These are phyloP conservation scores for Thaumetopoea pityocampa DNA, from an alignment of 1,140 invertebrate genomes.

Conservation along the genomic window DNA sequence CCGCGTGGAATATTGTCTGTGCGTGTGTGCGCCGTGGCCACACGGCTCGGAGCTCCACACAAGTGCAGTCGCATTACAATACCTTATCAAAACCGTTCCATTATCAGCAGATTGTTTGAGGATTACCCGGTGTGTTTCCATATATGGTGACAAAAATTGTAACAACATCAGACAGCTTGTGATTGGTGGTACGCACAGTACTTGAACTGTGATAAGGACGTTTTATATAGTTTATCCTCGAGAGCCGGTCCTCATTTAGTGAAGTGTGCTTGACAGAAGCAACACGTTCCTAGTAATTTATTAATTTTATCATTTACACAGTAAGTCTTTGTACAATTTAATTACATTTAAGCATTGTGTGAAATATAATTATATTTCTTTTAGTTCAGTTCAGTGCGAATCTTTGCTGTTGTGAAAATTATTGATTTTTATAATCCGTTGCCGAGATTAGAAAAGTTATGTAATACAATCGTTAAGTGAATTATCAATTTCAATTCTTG, in stretches of 20 bases:
- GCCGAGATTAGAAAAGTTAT: conserved; percentile 12
- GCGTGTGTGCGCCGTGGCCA: conserved; percentile 8
- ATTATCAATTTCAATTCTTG: conserved; percentile 6
- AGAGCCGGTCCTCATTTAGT: conserved; percentile 55
- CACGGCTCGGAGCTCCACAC: conserved; percentile 34
- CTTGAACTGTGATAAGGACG: conserved; percentile 60
- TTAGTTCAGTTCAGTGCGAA: conserved; percentile 2
- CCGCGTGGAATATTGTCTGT: conserved; percentile 9
- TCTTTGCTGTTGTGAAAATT: background rate
- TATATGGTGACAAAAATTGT: conserved; percentile 70
- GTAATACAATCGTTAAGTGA: conserved; percentile 24
- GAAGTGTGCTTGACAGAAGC: conserved; percentile 50
- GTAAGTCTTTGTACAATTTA: conserved; percentile 48
- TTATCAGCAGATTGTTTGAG: conserved; percentile 44
- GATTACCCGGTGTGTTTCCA: conserved; percentile 54
- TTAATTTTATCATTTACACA: conserved; percentile 47
- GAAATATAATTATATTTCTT: conserved; percentile 12
- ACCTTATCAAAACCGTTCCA: conserved; percentile 43
- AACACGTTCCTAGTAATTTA: conserved; percentile 48
- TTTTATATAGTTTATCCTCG: conserved; percentile 68
- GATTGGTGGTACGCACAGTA: conserved; percentile 62
- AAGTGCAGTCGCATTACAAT: conserved; percentile 28
- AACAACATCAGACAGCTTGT: conserved; percentile 24
- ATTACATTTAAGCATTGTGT: conserved; percentile 17
- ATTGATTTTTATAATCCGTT: background rate